Evolutionary conservation across 1,140 invertebrate species (phyloP).

Genomic region (Zaprionus ghesquierei): DNA sequence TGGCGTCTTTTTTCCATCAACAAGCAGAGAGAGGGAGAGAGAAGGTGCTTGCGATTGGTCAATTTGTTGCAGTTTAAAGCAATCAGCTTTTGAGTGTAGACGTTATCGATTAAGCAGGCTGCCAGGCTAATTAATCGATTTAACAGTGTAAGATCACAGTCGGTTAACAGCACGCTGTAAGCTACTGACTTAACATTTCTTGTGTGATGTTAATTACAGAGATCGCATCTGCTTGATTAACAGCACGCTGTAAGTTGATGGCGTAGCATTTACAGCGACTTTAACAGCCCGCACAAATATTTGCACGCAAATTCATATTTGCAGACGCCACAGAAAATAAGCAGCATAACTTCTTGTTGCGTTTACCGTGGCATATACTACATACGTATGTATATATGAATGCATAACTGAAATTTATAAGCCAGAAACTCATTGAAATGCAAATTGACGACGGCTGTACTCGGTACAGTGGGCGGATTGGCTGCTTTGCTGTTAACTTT

Average conservation of each 20-base stretch:
- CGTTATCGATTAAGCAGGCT: background rate
- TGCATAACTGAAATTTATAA: conserved; percentile 23
- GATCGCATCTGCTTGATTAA: background rate
- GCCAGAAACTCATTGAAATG: conserved; percentile 35
- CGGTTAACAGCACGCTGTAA: too few species aligned
- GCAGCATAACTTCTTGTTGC: conserved; percentile 2
- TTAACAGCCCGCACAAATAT: background rate
- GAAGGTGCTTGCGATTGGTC: background rate
- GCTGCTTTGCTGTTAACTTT: conserved; percentile 8
- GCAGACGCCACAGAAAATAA: background rate
- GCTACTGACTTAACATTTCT: too few species aligned
- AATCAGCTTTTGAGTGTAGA: background rate
- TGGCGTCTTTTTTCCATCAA: conserved; percentile 1
- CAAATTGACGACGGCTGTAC: conserved; percentile 17
- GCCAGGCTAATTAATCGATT: background rate
- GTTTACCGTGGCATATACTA: background rate
- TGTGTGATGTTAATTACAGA: too few species aligned
- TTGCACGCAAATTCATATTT: background rate
- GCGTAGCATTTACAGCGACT: background rate
- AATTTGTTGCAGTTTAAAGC: conserved; percentile 2
- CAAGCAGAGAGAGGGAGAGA: background rate
- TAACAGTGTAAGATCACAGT: background rate
- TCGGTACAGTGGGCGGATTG: background rate
- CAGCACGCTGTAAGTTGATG: background rate
- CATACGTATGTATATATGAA: conserved; percentile 18